phyloP scores from a whole-genome alignment of 2,113 vertebrate genomes.

The Phylloscopus whistleri region DNA sequence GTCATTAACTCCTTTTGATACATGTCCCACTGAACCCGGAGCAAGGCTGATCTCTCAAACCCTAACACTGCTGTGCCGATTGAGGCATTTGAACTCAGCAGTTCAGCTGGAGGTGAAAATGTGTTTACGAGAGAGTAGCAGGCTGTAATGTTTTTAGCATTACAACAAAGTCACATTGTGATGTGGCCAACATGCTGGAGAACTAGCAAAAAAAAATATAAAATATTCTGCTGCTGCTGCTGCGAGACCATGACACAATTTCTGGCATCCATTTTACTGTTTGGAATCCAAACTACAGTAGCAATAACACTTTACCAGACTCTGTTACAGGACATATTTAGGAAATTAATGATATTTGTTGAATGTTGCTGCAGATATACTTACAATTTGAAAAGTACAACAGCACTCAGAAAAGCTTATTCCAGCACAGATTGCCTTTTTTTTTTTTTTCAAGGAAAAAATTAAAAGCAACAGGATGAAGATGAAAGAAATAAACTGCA shows the following conservation, averaged over 20 bases:
- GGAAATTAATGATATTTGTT: slow-evolving; percentile 26
- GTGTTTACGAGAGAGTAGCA: slow-evolving; percentile 1
- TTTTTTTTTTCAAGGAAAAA: not conserved
- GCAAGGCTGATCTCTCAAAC: not conserved
- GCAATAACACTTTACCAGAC: slow-evolving; percentile 37
- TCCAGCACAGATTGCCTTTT: not conserved
- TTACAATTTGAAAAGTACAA: not conserved
- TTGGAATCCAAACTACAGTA: slow-evolving; percentile 27
- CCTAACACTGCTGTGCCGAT: not conserved
- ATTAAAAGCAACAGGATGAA: not conserved
- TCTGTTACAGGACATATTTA: not conserved
- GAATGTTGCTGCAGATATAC: not conserved
- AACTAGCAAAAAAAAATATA: not conserved
- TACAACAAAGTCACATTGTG: not conserved
- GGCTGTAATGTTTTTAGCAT: slow-evolving; percentile 14
- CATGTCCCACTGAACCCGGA: fast-evolving
- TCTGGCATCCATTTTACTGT: slow-evolving; percentile 17
- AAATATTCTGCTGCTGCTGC: not conserved
- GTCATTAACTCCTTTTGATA: not conserved
- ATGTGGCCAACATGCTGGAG: not conserved
- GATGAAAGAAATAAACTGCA: not conserved
- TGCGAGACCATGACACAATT: slow-evolving; percentile 42
- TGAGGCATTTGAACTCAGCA: not conserved
- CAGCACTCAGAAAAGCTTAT: not conserved
- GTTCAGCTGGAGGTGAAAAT: slow-evolving; percentile 16